phyloP scores from a whole-genome alignment of 2,888 invertebrate genomes.

The Sceliomorpha sp. region DNA sequence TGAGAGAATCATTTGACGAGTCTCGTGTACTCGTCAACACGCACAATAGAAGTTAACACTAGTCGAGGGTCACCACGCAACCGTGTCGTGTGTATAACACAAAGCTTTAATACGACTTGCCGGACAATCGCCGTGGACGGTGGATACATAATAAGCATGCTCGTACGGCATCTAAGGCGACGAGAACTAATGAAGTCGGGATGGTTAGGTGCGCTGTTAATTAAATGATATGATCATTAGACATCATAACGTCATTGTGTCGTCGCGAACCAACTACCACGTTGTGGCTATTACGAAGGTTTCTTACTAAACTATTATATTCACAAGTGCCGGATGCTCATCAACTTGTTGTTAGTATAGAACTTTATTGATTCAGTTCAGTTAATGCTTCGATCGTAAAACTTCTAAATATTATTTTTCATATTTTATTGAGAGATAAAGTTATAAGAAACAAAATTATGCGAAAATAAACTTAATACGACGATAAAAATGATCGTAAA shows the following conservation, averaged over 20 bases:
- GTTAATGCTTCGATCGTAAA: too few species aligned
- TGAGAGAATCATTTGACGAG: conserved; percentile 62
- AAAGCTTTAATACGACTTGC: conserved; percentile 64
- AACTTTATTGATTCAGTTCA: background rate
- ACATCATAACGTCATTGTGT: conserved; percentile 78
- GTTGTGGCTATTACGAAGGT: conserved; percentile 23
- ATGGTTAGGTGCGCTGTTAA: conserved; percentile 79
- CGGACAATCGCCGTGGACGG: conserved; percentile 66
- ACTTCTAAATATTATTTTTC: too few species aligned
- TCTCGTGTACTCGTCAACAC: conserved; percentile 63
- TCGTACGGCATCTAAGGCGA: conserved; percentile 67
- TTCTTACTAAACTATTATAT: conserved; percentile 35
- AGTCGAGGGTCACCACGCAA: conserved; percentile 69
- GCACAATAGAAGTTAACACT: conserved; percentile 74
- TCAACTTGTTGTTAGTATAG: conserved; percentile 11
- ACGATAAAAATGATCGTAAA: too few species aligned
- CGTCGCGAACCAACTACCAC: conserved; percentile 38
- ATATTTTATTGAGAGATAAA: too few species aligned
- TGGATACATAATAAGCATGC: conserved; percentile 77
- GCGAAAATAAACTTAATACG: too few species aligned
- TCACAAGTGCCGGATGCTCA: conserved; percentile 4
- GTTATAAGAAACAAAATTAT: too few species aligned
- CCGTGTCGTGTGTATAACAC: conserved; percentile 73
- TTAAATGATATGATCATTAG: conserved; percentile 80
- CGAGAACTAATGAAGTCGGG: conserved; percentile 73